Evolutionary conservation across 2,797 vertebrate species (phyloP), one percentile per base, ranked within the genome.

Genomic region (Enteromius thamalakanensis): DNA sequence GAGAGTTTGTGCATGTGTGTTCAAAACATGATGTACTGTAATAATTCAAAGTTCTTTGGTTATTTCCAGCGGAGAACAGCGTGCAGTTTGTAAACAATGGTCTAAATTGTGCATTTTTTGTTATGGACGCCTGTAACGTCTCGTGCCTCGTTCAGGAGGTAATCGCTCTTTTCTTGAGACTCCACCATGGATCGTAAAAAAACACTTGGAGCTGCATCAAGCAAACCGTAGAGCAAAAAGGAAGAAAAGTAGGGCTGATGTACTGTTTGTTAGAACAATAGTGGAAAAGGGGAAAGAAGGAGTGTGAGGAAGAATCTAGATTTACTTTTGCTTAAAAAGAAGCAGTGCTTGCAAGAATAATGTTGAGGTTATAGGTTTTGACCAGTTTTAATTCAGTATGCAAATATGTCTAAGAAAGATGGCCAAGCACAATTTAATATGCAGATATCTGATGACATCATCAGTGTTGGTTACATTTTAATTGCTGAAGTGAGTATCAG

Each of bases 31-130:
- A 65, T 49, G 37, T 77, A 60, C 78, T 68, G 81, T 87, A 85
- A 88, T 87, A 76, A 81, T 85, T 89, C 77, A 76, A 55, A 81
- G 83, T 69, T 76, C 55, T 67, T 76, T 17, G 58, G 62, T 86
- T 69, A 29, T 69, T 79, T 82, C 86, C 79, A 79, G 58, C 29
- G 6, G 58, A 51, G 51, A 80, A 85, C 64, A 23, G 23, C 47
- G 6, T 58, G 55, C 77, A 75, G 62, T 64, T 58, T 47, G 72
- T 84, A 32, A 64, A 71, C 42, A 45, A 49, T 51, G 65, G 47
- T 55, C 72, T 51, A 55, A 77, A 53, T 42, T 70, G 55, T 62
- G 60, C 15, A 0, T n/a, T 68, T 65, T 82, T 81, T 75, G 32
- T 76, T 83, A 67, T 76, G 60, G 85, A 81, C 34, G 23, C 62